Percentiles rank a stretch among this genome's conserved stretches.
Evolutionary conservation across 2,888 invertebrate species (phyloP).

Genomic region (Tachina lurida): DNA sequence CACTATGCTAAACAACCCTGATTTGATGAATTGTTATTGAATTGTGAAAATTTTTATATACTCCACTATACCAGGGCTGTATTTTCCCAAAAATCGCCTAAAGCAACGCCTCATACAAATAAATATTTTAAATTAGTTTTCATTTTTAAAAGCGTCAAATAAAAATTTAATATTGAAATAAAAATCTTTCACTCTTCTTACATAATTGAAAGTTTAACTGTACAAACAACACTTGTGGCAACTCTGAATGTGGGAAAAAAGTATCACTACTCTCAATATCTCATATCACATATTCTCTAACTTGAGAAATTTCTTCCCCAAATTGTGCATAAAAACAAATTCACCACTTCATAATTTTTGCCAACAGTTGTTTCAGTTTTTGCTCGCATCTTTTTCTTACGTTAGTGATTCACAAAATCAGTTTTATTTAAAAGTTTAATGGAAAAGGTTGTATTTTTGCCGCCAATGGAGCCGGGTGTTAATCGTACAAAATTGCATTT

Average conservation of each 20-base stretch:
- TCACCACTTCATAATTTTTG: slow-evolving; percentile 50
- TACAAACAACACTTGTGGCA: no score
- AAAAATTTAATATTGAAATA: no score
- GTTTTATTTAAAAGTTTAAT: slow-evolving; percentile 57
- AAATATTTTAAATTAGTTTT: no score
- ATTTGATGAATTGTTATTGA: no score
- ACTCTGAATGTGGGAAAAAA: background rate
- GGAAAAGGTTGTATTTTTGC: slow-evolving; percentile 56
- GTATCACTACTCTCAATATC: background rate
- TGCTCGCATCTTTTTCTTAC: slow-evolving; percentile 34
- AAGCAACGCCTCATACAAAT: no score
- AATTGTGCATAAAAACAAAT: background rate
- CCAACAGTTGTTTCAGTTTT: slow-evolving; percentile 24
- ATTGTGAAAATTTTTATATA: no score
- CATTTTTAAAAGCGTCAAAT: no score
- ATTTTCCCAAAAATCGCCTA: no score
- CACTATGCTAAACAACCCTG: no score
- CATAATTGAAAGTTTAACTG: no score
- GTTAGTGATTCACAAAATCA: slow-evolving; percentile 63
- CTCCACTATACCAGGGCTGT: no score
- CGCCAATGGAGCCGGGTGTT: background rate
- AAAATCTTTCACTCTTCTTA: no score
- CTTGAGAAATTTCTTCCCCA: slow-evolving; percentile 31
- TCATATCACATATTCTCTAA: slow-evolving; percentile 54
- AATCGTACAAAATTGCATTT: slow-evolving; percentile 42